These are phyloP conservation scores for Lepidocolaptes lacrymiger DNA, from an alignment of 2,797 vertebrate genomes.

Conservation along the genomic window DNA sequence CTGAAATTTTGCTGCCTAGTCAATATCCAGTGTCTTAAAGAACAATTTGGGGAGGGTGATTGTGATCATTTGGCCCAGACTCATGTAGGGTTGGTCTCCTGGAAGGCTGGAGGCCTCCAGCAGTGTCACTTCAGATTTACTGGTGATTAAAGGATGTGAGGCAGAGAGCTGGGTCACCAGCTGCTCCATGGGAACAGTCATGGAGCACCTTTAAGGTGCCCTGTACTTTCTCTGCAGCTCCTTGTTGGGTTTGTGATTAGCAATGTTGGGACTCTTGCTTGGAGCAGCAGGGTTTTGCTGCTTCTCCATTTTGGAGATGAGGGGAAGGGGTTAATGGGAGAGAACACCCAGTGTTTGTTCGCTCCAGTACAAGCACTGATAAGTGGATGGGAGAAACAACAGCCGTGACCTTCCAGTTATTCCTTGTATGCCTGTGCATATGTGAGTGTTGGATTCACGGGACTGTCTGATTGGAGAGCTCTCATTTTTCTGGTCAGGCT, in stretches of 20 bases:
- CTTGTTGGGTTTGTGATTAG: fast-evolving
- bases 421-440: neutral
- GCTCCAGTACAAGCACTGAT: conserved; percentile 38
- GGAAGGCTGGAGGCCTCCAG: neutral
- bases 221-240: neutral
- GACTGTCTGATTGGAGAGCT: neutral
- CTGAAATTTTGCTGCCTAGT: neutral
- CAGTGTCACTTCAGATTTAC: neutral
- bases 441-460: neutral
- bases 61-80: neutral
- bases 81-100: neutral
- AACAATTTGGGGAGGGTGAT: neutral
- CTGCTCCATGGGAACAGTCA: neutral
- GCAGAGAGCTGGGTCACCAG: neutral
- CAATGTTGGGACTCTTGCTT: neutral
- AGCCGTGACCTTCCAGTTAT: conserved; percentile 57
- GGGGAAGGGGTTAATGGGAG: conserved; percentile 22
- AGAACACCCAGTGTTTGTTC: conserved; percentile 45
- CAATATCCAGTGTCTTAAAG: neutral
- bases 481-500: neutral
- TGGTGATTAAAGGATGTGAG: neutral
- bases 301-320: neutral
- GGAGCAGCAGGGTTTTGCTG: neutral
- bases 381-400: conserved; percentile 60
- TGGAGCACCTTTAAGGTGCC: neutral